phyloP scores from a whole-genome alignment of 2,113 vertebrate species.

The Erpornis zantholeuca region DNA sequence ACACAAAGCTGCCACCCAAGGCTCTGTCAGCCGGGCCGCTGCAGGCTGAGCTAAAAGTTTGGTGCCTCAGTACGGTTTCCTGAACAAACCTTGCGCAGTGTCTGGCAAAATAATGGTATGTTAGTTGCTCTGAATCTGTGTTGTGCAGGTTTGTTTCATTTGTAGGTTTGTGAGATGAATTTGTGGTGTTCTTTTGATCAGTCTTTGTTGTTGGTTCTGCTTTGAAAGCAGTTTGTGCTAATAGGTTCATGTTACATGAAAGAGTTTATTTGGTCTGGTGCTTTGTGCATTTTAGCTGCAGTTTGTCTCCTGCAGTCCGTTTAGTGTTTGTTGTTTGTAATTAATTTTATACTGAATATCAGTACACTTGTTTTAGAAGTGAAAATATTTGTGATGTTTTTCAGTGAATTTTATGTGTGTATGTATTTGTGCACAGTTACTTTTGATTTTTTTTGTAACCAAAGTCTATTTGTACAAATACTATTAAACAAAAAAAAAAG shows the following conservation, averaged over 20 bases:
- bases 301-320: not conserved
- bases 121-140: not conserved
- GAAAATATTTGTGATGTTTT: not conserved
- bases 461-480: not conserved
- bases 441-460: not conserved
- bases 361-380: not conserved
- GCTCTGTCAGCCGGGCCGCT: not conserved
- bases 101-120: not conserved
- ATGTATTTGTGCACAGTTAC: not conserved
- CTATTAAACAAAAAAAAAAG: not conserved
- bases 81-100: not conserved
- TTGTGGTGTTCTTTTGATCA: not conserved
- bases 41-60: not conserved
- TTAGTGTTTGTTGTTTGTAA: not conserved
- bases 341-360: not conserved
- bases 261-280: not conserved
- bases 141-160: not conserved
- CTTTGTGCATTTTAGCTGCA: not conserved
- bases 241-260: not conserved
- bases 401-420: not conserved
- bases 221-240: not conserved
- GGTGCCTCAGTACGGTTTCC: not conserved
- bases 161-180: not conserved
- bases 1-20: not conserved
- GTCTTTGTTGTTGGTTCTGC: not conserved